phyloP scores from a whole-genome alignment of 2,888 invertebrate species.

The Saturnia pavonia region DNA sequence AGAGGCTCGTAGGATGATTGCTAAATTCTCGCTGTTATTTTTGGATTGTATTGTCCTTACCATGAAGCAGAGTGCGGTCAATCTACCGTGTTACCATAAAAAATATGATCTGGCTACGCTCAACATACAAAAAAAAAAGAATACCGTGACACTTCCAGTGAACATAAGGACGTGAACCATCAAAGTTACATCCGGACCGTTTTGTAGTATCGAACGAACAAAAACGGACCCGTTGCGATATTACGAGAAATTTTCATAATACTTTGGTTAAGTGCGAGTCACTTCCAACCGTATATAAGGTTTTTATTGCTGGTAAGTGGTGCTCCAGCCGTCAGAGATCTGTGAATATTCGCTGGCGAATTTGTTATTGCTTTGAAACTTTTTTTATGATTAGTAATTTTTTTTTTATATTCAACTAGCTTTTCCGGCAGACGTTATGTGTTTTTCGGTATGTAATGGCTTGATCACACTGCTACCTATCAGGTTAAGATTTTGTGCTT shows the following conservation, averaged over 20 bases:
- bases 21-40: too few species aligned
- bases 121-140: background rate
- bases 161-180: background rate
- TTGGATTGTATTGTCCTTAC: too few species aligned
- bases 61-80: too few species aligned
- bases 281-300: slow-evolving; percentile 46
- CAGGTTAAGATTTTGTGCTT: too few species aligned
- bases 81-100: too few species aligned
- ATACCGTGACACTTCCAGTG: background rate
- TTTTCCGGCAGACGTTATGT: too few species aligned
- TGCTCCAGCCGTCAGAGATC: slow-evolving; percentile 15
- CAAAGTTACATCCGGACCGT: slow-evolving; percentile 14
- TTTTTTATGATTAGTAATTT: background rate
- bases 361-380: background rate
- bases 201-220: slow-evolving; percentile 29
- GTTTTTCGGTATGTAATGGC: too few species aligned
- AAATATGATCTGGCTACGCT: background rate
- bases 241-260: slow-evolving; percentile 57
- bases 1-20: too few species aligned
- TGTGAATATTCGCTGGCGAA: background rate
- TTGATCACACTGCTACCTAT: too few species aligned
- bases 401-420: too few species aligned
- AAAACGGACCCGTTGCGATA: slow-evolving; percentile 44
- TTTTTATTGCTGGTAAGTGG: slow-evolving; percentile 52
- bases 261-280: slow-evolving; percentile 49